Conservation (phyloP, 2,888 invertebrate genomes). For the Brachypalpus laphriformis region DNA sequence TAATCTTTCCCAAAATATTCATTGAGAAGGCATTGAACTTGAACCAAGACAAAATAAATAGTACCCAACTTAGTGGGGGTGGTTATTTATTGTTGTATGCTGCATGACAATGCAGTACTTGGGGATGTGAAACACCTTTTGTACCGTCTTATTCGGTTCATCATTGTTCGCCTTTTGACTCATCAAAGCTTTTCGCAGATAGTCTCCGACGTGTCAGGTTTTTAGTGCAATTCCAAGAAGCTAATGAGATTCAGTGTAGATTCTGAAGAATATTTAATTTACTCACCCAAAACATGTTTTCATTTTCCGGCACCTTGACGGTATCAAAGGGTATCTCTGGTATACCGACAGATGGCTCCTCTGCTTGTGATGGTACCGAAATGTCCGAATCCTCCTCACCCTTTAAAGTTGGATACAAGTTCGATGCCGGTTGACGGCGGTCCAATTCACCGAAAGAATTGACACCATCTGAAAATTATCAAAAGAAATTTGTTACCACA, state of each 20-base stretch:
- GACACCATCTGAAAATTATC: conserved; percentile 65
- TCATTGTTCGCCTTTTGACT: background rate
- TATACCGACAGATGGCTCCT: conserved; percentile 79
- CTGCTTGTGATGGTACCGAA: conserved; percentile 76
- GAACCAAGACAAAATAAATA: conserved; percentile 16
- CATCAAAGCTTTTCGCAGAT: background rate
- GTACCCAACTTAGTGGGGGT: background rate
- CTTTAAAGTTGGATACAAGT: conserved; percentile 75
- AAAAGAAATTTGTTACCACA: conserved; percentile 18
- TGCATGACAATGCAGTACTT: background rate
- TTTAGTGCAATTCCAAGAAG: conserved; percentile 2
- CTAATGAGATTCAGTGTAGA: background rate
- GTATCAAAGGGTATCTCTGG: conserved; percentile 80
- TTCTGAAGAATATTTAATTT: background rate
- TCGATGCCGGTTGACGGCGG: conserved; percentile 63
- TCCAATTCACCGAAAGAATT: conserved; percentile 26
- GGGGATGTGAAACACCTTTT: background rate
- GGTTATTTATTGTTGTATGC: background rate
- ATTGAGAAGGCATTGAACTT: conserved; percentile 42
- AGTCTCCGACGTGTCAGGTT: background rate
- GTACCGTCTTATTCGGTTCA: too few species aligned
- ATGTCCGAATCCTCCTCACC: conserved; percentile 76
- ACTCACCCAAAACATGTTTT: conserved; percentile 81
- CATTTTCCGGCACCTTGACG: conserved; percentile 80
- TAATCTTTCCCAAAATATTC: conserved; percentile 19